These are phyloP conservation scores for Diphyllodes magnificus DNA, from an alignment of 2,113 vertebrate genomes.

Conservation along the genomic window DNA sequence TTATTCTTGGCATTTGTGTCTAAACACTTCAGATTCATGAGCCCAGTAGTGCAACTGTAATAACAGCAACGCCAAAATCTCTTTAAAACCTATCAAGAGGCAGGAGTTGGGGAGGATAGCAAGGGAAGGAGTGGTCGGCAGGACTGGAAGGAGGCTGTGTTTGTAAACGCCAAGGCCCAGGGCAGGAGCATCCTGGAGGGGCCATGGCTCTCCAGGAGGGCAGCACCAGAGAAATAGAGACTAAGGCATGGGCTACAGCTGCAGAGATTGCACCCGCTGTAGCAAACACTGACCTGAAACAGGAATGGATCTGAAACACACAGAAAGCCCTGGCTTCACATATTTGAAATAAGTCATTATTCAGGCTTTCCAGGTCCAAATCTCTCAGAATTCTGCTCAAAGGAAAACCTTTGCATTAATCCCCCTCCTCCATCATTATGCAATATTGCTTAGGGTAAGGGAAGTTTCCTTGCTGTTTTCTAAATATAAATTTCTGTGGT, in stretches of 20 bases:
- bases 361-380: constrained; percentile 2
- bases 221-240: background rate
- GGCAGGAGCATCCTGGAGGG: background rate
- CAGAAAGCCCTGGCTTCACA: background rate
- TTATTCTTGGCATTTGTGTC: background rate
- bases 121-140: background rate
- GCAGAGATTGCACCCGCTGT: background rate
- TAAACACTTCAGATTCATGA: background rate
- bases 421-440: constrained; percentile 3
- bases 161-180: background rate
- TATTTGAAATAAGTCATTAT: constrained; percentile 11
- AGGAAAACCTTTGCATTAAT: constrained; percentile 23
- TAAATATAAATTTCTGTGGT: constrained; percentile 33
- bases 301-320: background rate
- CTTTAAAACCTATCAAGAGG: background rate
- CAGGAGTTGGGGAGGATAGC: background rate
- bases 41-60: background rate
- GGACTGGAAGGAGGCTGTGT: background rate
- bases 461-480: background rate
- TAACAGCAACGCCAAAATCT: background rate
- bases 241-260: background rate
- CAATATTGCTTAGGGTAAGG: constrained; percentile 10
- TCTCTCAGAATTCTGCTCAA: constrained; percentile 12
- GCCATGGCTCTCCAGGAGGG: background rate
- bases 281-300: background rate